A percentile compares a stretch with the other conserved stretches of the same genome.
These are phyloP conservation scores for Chrysopa pallens DNA, from an alignment of 1,140 invertebrate species.

Conservation along the genomic window DNA sequence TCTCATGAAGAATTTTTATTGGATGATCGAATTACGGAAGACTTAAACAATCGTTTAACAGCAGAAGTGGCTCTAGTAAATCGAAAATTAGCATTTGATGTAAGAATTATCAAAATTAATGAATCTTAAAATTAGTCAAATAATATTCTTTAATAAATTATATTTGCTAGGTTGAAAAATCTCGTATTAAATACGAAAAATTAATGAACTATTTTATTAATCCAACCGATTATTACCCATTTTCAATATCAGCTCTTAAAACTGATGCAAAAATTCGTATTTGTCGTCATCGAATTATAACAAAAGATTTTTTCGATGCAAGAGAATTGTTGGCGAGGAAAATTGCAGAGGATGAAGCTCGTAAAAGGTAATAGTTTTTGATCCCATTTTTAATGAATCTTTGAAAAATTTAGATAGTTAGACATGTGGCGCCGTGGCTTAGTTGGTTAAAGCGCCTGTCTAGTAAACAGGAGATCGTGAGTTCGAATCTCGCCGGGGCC, in stretches of 20 bases:
- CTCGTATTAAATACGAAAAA: slow-evolving; percentile 47
- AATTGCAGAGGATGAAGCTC: slow-evolving; percentile 26
- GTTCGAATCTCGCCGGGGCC: no score
- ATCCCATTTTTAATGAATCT: no score
- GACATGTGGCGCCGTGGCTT: no score
- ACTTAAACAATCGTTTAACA: slow-evolving; percentile 35
- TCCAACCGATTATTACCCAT: slow-evolving; percentile 41
- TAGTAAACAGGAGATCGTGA: no score
- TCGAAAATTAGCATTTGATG: slow-evolving; percentile 28
- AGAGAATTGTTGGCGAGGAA: slow-evolving; percentile 32
- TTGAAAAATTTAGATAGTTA: no score
- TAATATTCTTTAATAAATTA: neutral
- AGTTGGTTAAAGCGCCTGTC: no score
- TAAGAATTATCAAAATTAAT: slow-evolving; percentile 5
- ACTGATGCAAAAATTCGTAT: slow-evolving; percentile 31
- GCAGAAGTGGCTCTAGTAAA: slow-evolving; percentile 36
- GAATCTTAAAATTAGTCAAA: neutral
- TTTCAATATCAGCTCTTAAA: slow-evolving; percentile 35
- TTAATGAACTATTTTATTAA: slow-evolving; percentile 49
- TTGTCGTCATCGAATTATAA: slow-evolving; percentile 38
- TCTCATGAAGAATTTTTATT: slow-evolving; percentile 35
- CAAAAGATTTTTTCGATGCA: slow-evolving; percentile 32
- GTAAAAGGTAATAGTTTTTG: no score
- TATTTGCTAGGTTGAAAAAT: slow-evolving; percentile 37
- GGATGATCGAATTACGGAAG: slow-evolving; percentile 39